Percentiles rank a stretch among this genome's conserved stretches.
Evolutionary conservation across 2,888 invertebrate species (phyloP).

Genomic region (Archaeoteleia sp.): DNA sequence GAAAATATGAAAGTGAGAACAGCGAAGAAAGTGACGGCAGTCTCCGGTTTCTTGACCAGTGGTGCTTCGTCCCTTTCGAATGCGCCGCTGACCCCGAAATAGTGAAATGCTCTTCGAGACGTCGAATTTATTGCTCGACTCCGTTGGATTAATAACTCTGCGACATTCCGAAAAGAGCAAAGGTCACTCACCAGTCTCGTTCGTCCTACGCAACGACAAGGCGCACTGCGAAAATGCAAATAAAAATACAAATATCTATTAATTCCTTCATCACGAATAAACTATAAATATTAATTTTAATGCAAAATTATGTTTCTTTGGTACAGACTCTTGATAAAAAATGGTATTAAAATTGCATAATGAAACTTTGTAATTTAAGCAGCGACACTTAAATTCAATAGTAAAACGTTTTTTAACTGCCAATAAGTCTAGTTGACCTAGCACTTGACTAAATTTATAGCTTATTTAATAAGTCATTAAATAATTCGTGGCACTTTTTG

Average conservation of each 20-base stretch:
- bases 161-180: conserved; percentile 15
- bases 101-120: conserved; percentile 28
- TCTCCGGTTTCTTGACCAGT: conserved; percentile 57
- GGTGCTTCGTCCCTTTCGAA: conserved; percentile 60
- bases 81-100: conserved; percentile 61
- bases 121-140: conserved; percentile 8
- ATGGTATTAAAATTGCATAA: too few relatives aligned
- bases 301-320: too few relatives aligned
- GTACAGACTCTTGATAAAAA: too few relatives aligned
- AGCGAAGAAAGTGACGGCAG: conserved; percentile 68
- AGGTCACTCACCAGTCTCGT: conserved; percentile 11
- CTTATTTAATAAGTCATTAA: neutral
- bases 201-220: neutral
- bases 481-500: neutral
- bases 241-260: neutral
- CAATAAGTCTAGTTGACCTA: conserved; percentile 4
- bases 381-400: neutral
- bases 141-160: conserved; percentile 18
- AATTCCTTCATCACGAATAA: neutral
- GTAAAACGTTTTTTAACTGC: too few relatives aligned
- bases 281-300: too few relatives aligned
- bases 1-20: conserved; percentile 71
- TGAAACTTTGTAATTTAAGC: neutral
- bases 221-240: neutral
- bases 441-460: conserved; percentile 5